phyloP scores from a whole-genome alignment of 2,888 invertebrate species.

The Noctua pronuba region DNA sequence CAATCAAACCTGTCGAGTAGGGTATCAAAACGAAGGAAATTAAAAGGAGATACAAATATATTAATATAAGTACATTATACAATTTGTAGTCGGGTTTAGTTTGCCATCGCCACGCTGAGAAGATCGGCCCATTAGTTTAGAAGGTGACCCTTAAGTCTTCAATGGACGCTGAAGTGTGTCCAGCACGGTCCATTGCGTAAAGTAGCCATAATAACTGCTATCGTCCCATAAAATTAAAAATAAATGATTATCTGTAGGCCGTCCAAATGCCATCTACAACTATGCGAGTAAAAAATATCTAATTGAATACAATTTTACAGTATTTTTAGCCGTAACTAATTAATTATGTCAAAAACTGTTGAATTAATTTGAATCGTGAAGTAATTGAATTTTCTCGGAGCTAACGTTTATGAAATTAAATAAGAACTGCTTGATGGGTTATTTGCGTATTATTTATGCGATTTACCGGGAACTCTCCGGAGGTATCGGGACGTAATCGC shows the following conservation, averaged over 20 bases:
- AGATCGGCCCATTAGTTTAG: not conserved
- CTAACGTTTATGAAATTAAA: conserved; percentile 59
- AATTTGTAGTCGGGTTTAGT: too few relatives aligned
- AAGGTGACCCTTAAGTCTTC: conserved; percentile 2
- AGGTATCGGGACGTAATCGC: conserved; percentile 74
- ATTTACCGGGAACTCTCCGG: conserved; percentile 75
- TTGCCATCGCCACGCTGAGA: not conserved
- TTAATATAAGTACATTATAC: too few relatives aligned
- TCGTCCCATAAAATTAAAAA: conserved; percentile 41
- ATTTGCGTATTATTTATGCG: conserved; percentile 79
- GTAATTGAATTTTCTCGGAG: conserved; percentile 71
- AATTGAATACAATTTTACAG: conserved; percentile 47
- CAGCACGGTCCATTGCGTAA: conserved; percentile 8
- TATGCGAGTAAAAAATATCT: conserved; percentile 36
- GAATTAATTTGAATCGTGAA: conserved; percentile 56
- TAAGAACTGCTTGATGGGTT: conserved; percentile 63
- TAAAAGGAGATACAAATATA: too few relatives aligned
- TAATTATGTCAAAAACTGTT: conserved; percentile 48
- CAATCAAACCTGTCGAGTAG: too few relatives aligned
- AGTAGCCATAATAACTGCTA: conserved; percentile 10
- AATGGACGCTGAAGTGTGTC: conserved; percentile 27
- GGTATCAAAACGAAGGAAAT: too few relatives aligned
- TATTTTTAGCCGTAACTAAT: conserved; percentile 50
- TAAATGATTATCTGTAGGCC: conserved; percentile 7
- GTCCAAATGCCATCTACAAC: conserved; percentile 30